Percentiles rank a stretch among this genome's conserved stretches.
Conservation (phyloP, 2,797 vertebrate genomes). For the Spea hammondii region DNA sequence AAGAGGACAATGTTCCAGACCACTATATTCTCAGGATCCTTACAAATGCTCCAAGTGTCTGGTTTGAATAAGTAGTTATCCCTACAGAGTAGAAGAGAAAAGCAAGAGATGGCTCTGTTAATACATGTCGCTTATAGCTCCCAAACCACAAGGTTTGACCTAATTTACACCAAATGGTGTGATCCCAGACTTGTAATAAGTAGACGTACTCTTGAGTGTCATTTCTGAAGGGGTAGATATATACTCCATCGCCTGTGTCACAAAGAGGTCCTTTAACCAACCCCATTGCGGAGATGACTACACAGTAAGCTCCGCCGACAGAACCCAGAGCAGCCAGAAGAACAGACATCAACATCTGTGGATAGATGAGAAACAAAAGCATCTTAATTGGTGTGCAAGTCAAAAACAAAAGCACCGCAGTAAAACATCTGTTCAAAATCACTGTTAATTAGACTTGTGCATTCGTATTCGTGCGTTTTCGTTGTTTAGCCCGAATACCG, state of each 20-base stretch:
- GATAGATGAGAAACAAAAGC: background rate
- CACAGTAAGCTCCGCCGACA: slow-evolving; percentile 47
- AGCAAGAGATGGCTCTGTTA: background rate
- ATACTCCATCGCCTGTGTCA: slow-evolving; percentile 61
- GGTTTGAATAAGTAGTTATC: slow-evolving; percentile 62
- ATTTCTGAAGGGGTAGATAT: slow-evolving; percentile 64
- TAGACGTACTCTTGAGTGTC: slow-evolving; percentile 59
- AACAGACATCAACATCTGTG: slow-evolving; percentile 62
- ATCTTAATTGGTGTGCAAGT: no score
- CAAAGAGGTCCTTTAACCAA: slow-evolving; percentile 60
- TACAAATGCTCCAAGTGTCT: slow-evolving; percentile 61
- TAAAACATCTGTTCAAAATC: no score
- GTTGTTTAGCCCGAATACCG: no score
- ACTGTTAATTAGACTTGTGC: no score
- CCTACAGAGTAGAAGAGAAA: slow-evolving; percentile 50
- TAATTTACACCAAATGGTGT: no score
- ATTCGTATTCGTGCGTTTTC: no score
- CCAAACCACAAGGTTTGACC: no score
- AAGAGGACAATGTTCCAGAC: slow-evolving; percentile 59
- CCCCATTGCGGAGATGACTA: slow-evolving; percentile 60
- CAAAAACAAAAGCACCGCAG: background rate
- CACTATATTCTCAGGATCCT: slow-evolving; percentile 61
- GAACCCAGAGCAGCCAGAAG: slow-evolving; percentile 57
- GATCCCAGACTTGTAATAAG: background rate
- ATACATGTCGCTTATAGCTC: no score